Base-by-base conservation (phyloP, 35 echinoderm and acorn worm species). In the Amphiura filiformis region DNA sequence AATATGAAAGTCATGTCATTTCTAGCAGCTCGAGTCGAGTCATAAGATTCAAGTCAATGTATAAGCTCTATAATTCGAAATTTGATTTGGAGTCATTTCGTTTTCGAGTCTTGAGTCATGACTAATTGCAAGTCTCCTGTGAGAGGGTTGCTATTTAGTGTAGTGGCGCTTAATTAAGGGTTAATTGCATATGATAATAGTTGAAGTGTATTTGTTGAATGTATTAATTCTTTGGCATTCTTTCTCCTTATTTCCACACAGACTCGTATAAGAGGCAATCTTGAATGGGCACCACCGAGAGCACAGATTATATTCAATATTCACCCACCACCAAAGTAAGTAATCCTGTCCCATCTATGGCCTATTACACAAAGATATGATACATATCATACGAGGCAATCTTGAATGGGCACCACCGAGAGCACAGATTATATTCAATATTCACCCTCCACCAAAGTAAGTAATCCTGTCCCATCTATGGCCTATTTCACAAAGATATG, bases 281-380 rank as follows among this genome's bases (percentile, higher is more conserved):
- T 92, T 56, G 96, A 99, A 37, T 99, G 96, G 96, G 96, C 96
- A 22, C 96, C 96, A 23, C 96, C 96, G 0, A 86, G 96, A 79
- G 89, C 96, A 4, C 96, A 99, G 79, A 91, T 99, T 17, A 92
- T 99, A n/a, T 99, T 99, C 41, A 99, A 94, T 56, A 87, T 94
- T n/a, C 96, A 99, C 76, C 93, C 87, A 20, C 81, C 81, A 79
- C 96, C 93, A 77, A 99, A 94, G 96, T 99, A 95, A 93, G 93
- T 87, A 64, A 11, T 36, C 35, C n/a, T 39, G 26, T 40, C 13
- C 34, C 36, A 33, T 31, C 57, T 83, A 35, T 33, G 34, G 76
- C 44, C 44, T 83, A 14, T 38, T n/a, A 23, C 20, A 47, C 41
- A 4, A 47, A 47, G 41, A 47, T 47, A 47, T 9, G 5, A 47